These are phyloP conservation scores for Drosophila ercepeae DNA, from an alignment of 1,140 invertebrate genomes.

Conservation along the genomic window DNA sequence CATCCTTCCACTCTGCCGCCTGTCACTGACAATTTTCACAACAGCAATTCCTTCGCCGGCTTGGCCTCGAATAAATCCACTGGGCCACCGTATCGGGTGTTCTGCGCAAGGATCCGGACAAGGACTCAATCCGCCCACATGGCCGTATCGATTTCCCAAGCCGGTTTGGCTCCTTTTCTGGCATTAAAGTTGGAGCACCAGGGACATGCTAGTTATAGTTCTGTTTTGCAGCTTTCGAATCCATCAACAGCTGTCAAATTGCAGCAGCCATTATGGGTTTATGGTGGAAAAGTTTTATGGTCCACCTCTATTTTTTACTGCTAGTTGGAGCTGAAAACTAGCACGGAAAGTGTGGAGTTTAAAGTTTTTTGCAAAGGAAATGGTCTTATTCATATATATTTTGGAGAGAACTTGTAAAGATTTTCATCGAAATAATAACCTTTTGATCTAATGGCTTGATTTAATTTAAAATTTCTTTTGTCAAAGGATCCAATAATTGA, in stretches of 20 bases:
- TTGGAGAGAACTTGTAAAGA: background rate
- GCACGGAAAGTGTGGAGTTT: conserved; percentile 15
- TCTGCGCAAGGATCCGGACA: background rate
- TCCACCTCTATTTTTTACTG: conserved; percentile 2
- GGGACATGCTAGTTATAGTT: conserved; percentile 34
- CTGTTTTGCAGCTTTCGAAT: conserved; percentile 50
- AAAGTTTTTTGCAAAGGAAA: conserved; percentile 2
- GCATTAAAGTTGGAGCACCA: conserved; percentile 54
- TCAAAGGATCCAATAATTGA: conserved; percentile 28
- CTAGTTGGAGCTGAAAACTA: background rate
- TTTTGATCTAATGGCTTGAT: background rate
- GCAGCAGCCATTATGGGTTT: conserved; percentile 34
- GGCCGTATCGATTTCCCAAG: conserved; percentile 58
- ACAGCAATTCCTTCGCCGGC: conserved; percentile 54
- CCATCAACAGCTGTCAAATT: conserved; percentile 64
- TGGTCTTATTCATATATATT: too few relatives aligned
- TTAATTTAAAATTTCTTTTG: background rate
- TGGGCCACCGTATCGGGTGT: conserved; percentile 10
- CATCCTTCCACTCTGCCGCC: conserved; percentile 21
- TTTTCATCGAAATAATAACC: background rate
- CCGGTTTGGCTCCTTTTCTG: conserved; percentile 18
- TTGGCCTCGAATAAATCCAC: conserved; percentile 56
- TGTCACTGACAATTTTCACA: conserved; percentile 69
- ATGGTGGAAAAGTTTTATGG: conserved; percentile 27
- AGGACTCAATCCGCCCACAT: too few relatives aligned